Evolutionary conservation across 1,140 invertebrate species (phyloP).

Genomic region (Magallana gigas): DNA sequence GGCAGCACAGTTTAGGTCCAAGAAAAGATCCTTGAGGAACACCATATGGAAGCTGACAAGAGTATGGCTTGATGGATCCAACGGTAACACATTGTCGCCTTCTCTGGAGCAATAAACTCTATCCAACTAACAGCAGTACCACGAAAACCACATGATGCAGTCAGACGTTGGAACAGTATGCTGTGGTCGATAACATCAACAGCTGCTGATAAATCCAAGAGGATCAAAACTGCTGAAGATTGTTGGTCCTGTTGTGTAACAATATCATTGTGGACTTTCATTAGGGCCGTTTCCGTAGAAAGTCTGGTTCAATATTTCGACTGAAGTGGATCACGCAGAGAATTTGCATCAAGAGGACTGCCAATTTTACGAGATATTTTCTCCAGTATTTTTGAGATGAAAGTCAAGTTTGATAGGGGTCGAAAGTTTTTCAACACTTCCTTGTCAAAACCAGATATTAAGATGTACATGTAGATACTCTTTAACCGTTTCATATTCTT

Average conservation of each 20-base stretch:
- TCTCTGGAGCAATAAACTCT: not conserved
- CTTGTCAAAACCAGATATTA: not conserved
- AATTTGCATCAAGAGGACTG: not conserved
- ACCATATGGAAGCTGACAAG: not conserved
- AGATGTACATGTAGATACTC: no score
- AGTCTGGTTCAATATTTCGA: not conserved
- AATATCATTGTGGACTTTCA: not conserved
- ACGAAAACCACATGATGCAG: not conserved
- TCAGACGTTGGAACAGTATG: not conserved
- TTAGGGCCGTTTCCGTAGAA: not conserved
- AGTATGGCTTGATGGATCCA: not conserved
- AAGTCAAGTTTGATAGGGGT: no score
- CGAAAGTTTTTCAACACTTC: no score
- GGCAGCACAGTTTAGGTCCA: not conserved
- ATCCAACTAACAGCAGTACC: not conserved
- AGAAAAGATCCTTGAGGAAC: not conserved
- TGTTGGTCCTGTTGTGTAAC: not conserved
- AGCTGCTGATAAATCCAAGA: not conserved
- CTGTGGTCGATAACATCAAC: not conserved
- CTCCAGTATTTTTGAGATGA: not conserved
- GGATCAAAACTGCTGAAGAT: not conserved
- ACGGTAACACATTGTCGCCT: not conserved
- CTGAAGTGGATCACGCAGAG: not conserved
- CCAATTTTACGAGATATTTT: not conserved
- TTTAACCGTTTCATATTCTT: no score